Base-by-base conservation (phyloP, 2,113 vertebrate genomes). In the Forbesichthys papilliferus region DNA sequence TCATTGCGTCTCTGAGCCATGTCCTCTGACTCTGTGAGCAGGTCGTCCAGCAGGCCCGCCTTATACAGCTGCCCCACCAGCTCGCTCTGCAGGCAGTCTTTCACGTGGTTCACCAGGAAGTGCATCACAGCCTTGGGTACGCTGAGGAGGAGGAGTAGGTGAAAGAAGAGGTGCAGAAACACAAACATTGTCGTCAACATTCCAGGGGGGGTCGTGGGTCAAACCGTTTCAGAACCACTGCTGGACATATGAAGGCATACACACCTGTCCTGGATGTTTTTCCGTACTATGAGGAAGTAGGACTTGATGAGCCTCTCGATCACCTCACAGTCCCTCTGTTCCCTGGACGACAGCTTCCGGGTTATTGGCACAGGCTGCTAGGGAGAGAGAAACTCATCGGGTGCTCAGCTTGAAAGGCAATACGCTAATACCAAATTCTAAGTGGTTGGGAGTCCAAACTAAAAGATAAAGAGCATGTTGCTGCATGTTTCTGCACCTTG, bases 121-220 rank as follows among this genome's bases (percentile, higher is more conserved):
- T 99, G 96, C 98, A 99, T 99, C 80, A 99, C 98, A 5, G 97
- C 97, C 86, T 99, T 99, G 69, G 98, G 98, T 81, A 99, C 98
- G 69, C 98, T 99, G 90, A 10, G 54, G n/a, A 9, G 54, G 16
- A 84, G 46, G 87, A 71, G n/a, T n/a, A n/a, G 75, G 16, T 16
- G 3, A 47, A n/a, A 48, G 47, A 12, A 48, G 11, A 11, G 3
- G 6, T 42, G 5, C 36, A 52, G 34, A 61, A 61, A 55, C 16
- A 54, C 53, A 5, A 0, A 48, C 9, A 36, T 51, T n/a, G 11
- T 7, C 5, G 36, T 42, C 36, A 42, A 6, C 4, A 46, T 5
- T 27, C 1, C 20, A 27, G n/a, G 16, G 27, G 27, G 27, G 27
- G 27, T 27, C 27, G 27, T 2, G 27, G 27, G 27, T 2, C 27